A percentile compares a stretch with the other conserved stretches of the same genome.
phyloP scores from a whole-genome alignment of 1,140 invertebrate species.

The Lucilia cuprina region DNA sequence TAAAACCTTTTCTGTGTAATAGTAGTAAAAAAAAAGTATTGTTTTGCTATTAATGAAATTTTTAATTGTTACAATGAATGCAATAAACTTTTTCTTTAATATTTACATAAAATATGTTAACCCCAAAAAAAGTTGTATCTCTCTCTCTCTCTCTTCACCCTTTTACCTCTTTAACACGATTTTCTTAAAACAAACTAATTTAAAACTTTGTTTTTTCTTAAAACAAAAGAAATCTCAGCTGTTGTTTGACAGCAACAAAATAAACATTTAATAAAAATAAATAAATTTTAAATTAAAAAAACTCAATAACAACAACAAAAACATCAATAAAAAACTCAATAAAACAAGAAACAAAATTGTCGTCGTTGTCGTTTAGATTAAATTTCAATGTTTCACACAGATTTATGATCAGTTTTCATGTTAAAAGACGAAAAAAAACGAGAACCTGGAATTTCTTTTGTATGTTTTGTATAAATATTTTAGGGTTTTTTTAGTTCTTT shows the following conservation, averaged over 20 bases:
- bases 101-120: too few relatives aligned
- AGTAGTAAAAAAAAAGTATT: too few relatives aligned
- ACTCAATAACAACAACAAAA: background rate
- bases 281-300: background rate
- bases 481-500: background rate
- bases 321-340: background rate
- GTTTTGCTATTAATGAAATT: too few relatives aligned
- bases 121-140: too few relatives aligned
- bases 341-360: background rate
- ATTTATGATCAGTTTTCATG: conserved; percentile 30
- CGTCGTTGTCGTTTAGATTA: conserved; percentile 28
- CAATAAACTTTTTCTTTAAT: too few relatives aligned
- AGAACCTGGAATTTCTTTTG: background rate
- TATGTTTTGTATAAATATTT: background rate
- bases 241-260: background rate
- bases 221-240: too few relatives aligned
- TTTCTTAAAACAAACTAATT: too few relatives aligned
- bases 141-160: too few relatives aligned
- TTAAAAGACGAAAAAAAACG: background rate
- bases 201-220: too few relatives aligned
- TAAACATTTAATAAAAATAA: background rate
- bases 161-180: too few relatives aligned
- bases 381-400: conserved; percentile 31
- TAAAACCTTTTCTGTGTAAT: too few relatives aligned
- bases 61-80: too few relatives aligned